phyloP scores from a whole-genome alignment of 2,797 vertebrate species.

The Carcharodon carcharias region DNA sequence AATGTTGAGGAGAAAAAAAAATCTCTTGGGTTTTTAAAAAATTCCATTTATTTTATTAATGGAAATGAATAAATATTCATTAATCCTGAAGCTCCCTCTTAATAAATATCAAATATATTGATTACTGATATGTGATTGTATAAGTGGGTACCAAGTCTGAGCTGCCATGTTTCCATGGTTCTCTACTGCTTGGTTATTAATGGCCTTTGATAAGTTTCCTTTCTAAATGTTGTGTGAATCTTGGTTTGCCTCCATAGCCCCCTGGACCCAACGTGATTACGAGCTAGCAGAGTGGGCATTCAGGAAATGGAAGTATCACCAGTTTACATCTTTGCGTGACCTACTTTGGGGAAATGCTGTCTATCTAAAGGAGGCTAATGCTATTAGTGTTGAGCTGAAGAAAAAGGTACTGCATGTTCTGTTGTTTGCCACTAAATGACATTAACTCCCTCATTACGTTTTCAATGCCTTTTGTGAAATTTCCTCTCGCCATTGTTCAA shows the following conservation, averaged over 20 bases:
- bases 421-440: not conserved
- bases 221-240: not conserved
- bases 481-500: not conserved
- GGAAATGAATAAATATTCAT: not conserved
- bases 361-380: constrained; percentile 94
- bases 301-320: constrained; percentile 94
- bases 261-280: constrained; percentile 90
- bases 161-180: not conserved
- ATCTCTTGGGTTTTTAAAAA: not conserved
- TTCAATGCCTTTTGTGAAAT: not conserved
- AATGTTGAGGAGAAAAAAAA: not conserved
- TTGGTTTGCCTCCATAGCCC: constrained; percentile 55
- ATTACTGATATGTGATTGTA: not conserved
- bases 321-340: constrained; percentile 93
- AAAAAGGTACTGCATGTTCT: constrained; percentile 72
- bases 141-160: not conserved
- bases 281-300: constrained; percentile 94
- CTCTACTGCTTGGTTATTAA: not conserved
- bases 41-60: too few species aligned
- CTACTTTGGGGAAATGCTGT: constrained; percentile 96
- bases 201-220: not conserved
- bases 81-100: not conserved
- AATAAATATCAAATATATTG: not conserved
- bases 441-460: not conserved
- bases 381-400: constrained; percentile 95